These are phyloP conservation scores for Cervus canadensis DNA, from an alignment of 2,113 vertebrate genomes.

Conservation along the genomic window DNA sequence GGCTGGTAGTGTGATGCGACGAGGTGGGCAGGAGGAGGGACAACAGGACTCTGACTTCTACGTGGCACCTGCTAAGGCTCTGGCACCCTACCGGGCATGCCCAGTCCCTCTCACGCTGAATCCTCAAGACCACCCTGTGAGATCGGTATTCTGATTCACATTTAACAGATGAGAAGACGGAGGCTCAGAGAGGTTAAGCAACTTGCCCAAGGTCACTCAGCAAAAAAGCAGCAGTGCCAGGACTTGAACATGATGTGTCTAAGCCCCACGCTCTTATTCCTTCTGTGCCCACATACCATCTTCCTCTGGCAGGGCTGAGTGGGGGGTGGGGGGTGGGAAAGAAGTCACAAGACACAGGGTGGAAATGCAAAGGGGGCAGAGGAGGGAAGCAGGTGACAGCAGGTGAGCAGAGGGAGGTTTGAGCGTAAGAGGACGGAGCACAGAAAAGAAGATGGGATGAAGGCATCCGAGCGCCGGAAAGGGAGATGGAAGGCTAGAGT, in stretches of 20 bases:
- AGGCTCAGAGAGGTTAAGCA: constrained; percentile 61
- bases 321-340: neutral
- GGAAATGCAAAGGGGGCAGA: neutral
- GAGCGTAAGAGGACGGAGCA: accelerated
- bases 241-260: neutral
- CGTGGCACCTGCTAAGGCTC: neutral
- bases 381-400: neutral
- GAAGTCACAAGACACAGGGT: neutral
- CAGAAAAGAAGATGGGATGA: accelerated
- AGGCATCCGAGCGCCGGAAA: neutral
- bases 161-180: constrained; percentile 31
- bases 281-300: neutral
- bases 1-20: neutral
- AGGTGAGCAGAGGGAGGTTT: neutral
- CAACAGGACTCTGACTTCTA: neutral
- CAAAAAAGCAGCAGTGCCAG: neutral
- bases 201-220: constrained; percentile 20
- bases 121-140: constrained; percentile 43
- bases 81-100: neutral
- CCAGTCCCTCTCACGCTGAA: neutral
- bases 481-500: neutral
- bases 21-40: neutral
- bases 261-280: neutral
- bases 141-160: neutral
- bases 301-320: neutral